Evolutionary conservation across 2,797 vertebrate genomes (phyloP).

Genomic region (Takifugu ocellatus): DNA sequence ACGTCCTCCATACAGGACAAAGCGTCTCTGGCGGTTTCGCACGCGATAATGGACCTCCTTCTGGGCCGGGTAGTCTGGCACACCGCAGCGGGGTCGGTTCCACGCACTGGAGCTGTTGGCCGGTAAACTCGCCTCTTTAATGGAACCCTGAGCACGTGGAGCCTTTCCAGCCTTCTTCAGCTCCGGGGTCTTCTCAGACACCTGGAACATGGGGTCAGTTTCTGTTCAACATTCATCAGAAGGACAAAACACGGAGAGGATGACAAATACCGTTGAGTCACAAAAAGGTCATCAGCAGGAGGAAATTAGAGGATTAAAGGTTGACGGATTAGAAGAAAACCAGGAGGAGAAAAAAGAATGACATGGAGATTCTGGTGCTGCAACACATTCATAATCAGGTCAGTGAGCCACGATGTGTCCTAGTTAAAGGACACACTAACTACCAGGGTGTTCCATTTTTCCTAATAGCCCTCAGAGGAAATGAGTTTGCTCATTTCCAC

Average conservation of each 20-base stretch:
- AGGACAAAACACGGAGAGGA: neutral
- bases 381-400: constrained; percentile 15
- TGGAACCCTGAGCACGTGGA: constrained; percentile 40
- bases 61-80: constrained; percentile 73
- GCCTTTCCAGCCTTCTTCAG: constrained; percentile 56
- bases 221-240: neutral
- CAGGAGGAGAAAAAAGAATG: neutral
- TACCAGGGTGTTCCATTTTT: constrained; percentile 42
- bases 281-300: neutral
- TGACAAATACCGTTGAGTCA: neutral
- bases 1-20: constrained; percentile 81
- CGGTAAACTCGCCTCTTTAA: constrained; percentile 37
- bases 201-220: constrained; percentile 30
- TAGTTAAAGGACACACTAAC: constrained; percentile 19
- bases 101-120: constrained; percentile 36
- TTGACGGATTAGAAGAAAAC: neutral
- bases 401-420: constrained; percentile 7
- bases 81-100: constrained; percentile 81
- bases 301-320: neutral
- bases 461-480: constrained; percentile 52
- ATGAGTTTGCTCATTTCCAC: constrained; percentile 64
- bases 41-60: constrained; percentile 37
- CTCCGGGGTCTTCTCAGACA: constrained; percentile 48
- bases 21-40: constrained; percentile 81
- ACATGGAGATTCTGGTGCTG: constrained; percentile 5